A percentile compares a stretch with the other conserved stretches of the same genome.
phyloP scores from a whole-genome alignment of 2,113 vertebrate species.

The Pelecanus crispus region DNA sequence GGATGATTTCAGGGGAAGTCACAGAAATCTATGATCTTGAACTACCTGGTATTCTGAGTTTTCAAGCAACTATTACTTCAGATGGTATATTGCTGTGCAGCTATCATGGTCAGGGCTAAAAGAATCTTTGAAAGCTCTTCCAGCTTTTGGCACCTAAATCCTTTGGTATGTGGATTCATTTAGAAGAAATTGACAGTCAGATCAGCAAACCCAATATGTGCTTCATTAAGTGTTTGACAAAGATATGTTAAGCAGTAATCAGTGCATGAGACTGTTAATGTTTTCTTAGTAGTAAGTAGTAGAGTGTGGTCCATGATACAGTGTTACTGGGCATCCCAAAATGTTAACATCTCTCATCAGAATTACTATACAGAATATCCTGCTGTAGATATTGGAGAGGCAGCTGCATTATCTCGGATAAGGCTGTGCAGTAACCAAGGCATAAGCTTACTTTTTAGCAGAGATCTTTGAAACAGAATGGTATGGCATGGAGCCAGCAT shows the following conservation, averaged over 20 bases:
- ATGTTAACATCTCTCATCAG: background rate
- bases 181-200: constrained; percentile 61
- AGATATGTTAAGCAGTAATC: background rate
- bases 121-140: constrained; percentile 40
- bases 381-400: background rate
- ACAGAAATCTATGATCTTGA: background rate
- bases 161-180: constrained; percentile 48
- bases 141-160: constrained; percentile 58
- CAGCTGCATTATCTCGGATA: background rate
- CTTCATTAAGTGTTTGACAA: constrained; percentile 62
- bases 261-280: background rate
- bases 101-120: constrained; percentile 36
- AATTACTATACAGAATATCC: background rate
- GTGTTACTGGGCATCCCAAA: background rate
- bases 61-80: background rate
- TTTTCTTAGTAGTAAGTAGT: background rate
- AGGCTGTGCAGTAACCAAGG: background rate
- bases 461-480: background rate
- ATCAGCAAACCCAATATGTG: constrained; percentile 62
- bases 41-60: background rate
- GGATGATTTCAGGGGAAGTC: background rate
- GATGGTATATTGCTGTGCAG: constrained; percentile 10
- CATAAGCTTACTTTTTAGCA: background rate
- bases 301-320: background rate
- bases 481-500: background rate